Conservation (phyloP, 2,888 invertebrate species). For the Xylota sylvarum region DNA sequence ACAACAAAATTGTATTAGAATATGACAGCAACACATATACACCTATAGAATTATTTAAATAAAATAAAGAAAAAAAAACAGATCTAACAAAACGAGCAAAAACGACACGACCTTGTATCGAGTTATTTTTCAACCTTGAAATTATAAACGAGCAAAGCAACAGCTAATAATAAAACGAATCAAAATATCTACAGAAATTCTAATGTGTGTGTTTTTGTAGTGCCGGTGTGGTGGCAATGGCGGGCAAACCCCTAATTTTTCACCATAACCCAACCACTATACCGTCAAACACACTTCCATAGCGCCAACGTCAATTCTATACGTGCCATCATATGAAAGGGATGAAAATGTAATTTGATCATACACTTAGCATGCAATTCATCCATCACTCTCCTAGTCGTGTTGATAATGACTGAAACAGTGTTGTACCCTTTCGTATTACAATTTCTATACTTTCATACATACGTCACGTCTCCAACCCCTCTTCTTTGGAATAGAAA, state of each 20-base stretch:
- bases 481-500: conserved; percentile 1
- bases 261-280: conserved; percentile 10
- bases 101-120: conserved; percentile 83
- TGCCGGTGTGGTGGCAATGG: conserved; percentile 23
- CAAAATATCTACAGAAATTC: conserved; percentile 58
- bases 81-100: conserved; percentile 53
- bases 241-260: conserved; percentile 29
- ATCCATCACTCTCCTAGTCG: background rate
- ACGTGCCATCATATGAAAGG: background rate
- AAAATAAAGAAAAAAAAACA: conserved; percentile 31
- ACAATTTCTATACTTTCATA: background rate
- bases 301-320: background rate
- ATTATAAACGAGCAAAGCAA: conserved; percentile 78
- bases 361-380: conserved; percentile 26
- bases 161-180: conserved; percentile 77
- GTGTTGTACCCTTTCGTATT: conserved; percentile 14
- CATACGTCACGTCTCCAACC: background rate
- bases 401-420: conserved; percentile 37
- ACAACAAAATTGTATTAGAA: conserved; percentile 52
- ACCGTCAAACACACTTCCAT: background rate
- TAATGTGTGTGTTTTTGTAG: conserved; percentile 32
- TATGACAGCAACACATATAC: conserved; percentile 50
- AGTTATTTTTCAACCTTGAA: conserved; percentile 85
- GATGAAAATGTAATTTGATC: conserved; percentile 34
- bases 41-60: conserved; percentile 51